Conservation (phyloP, 2,888 invertebrate genomes). For the Cryptocephalus primarius region DNA sequence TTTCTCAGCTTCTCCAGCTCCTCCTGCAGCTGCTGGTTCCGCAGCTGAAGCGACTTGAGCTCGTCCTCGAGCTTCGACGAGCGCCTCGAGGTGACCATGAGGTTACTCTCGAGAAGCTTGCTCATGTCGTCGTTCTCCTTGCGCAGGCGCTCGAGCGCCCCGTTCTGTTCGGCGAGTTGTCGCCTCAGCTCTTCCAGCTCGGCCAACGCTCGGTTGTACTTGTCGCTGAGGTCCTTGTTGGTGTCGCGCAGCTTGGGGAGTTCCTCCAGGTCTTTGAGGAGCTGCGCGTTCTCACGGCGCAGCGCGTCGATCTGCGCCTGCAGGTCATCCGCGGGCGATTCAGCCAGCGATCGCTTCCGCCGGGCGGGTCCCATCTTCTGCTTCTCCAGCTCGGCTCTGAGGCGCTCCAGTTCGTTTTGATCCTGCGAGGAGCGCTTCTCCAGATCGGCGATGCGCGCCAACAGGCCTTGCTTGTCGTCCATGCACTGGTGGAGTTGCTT, state of each 20-base stretch:
- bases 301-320: constrained; percentile 2
- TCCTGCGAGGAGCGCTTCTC: too few species aligned
- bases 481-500: too few species aligned
- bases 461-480: too few species aligned
- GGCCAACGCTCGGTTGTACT: constrained; percentile 2
- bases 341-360: constrained; percentile 8
- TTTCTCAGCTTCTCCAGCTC: background rate
- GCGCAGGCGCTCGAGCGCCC: constrained; percentile 2
- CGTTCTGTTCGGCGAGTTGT: background rate
- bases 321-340: constrained; percentile 1
- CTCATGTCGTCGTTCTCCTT: constrained; percentile 20
- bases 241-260: constrained; percentile 7
- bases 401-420: background rate
- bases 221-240: constrained; percentile 10
- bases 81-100: constrained; percentile 12
- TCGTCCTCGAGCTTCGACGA: constrained; percentile 16
- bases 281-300: too few species aligned
- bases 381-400: background rate
- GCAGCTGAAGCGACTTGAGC: constrained; percentile 4
- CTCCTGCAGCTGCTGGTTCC: background rate
- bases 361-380: constrained; percentile 12
- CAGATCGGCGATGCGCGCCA: too few species aligned
- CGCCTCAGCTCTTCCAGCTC: constrained; percentile 5
- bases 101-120: constrained; percentile 15
- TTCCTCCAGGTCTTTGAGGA: background rate